These are phyloP conservation scores for Aproaerema taeniolella DNA, from an alignment of 2,888 invertebrate genomes.

Conservation along the genomic window DNA sequence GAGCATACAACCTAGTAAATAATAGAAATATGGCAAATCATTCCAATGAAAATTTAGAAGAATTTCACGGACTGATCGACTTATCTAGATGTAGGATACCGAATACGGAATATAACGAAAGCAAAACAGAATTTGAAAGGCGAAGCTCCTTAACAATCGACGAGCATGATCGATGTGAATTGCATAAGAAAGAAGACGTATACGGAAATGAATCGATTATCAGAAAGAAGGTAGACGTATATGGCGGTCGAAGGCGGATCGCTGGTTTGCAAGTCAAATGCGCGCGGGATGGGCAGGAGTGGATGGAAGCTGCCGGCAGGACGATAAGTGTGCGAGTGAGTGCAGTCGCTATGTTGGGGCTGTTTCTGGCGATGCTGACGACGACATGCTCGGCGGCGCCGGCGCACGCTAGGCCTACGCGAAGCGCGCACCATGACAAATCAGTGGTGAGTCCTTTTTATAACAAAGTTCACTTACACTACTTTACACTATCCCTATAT, in stretches of 20 bases:
- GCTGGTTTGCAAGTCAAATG: slow-evolving; percentile 67
- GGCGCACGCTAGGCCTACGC: slow-evolving; percentile 37
- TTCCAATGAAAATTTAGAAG: slow-evolving; percentile 58
- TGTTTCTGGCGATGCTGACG: slow-evolving; percentile 51
- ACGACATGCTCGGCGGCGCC: slow-evolving; percentile 53
- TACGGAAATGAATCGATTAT: slow-evolving; percentile 58
- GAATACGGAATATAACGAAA: slow-evolving; percentile 40
- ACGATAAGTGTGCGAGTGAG: slow-evolving; percentile 56
- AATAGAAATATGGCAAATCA: slow-evolving; percentile 44
- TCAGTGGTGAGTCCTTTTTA: slow-evolving; percentile 47
- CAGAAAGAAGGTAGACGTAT: slow-evolving; percentile 50
- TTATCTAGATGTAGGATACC: slow-evolving; percentile 61
- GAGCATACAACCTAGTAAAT: slow-evolving; percentile 29
- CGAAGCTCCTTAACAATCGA: slow-evolving; percentile 36
- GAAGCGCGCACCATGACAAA: slow-evolving; percentile 47
- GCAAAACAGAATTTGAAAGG: slow-evolving; percentile 42
- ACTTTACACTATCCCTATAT: too few species aligned
- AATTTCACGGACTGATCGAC: slow-evolving; percentile 56
- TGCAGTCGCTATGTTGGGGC: slow-evolving; percentile 41
- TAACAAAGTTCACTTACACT: too few species aligned
- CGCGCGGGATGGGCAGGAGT: slow-evolving; percentile 43
- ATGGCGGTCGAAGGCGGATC: slow-evolving; percentile 51
- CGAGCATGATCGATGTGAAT: slow-evolving; percentile 36
- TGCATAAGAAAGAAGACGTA: slow-evolving; percentile 53
- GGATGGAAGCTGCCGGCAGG: slow-evolving; percentile 48